Conservation (phyloP, 2,888 invertebrate species). For the Pheosia gnoma region DNA sequence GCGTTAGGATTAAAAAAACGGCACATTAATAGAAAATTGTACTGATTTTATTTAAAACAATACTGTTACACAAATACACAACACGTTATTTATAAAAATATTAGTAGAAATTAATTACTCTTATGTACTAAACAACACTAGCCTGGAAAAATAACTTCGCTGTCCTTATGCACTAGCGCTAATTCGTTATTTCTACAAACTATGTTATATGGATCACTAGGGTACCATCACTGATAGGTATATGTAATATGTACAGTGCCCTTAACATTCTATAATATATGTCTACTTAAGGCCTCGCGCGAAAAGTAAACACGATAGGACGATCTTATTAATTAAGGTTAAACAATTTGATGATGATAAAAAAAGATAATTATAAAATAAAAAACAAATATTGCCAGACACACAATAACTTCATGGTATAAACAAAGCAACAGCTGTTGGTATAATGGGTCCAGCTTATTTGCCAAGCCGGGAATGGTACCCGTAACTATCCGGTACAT, state of each 20-base stretch:
- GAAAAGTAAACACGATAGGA: no score
- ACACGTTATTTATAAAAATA: constrained; percentile 76
- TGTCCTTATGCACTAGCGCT: constrained; percentile 29
- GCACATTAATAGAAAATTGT: constrained; percentile 29
- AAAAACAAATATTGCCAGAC: no score
- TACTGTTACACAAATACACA: constrained; percentile 67
- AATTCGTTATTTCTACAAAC: constrained; percentile 27
- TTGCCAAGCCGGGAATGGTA: no score
- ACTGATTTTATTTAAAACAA: constrained; percentile 54
- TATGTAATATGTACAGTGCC: constrained; percentile 3
- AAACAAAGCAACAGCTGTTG: no score
- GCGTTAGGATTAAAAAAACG: constrained; percentile 3
- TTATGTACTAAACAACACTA: constrained; percentile 47
- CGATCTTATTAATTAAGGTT: no score
- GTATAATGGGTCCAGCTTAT: no score
- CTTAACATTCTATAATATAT: background rate
- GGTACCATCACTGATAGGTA: background rate
- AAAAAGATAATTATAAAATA: no score
- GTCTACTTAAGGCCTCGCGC: no score
- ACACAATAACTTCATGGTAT: no score
- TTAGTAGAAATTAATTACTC: constrained; percentile 49
- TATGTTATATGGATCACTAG: constrained; percentile 14
- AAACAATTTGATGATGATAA: no score
- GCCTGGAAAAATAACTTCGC: constrained; percentile 61
- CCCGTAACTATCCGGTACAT: no score